A percentile compares a stretch with the other conserved stretches of the same genome.
These are phyloP conservation scores for Urocolius indicus DNA, from an alignment of 2,113 vertebrate species.

Conservation along the genomic window DNA sequence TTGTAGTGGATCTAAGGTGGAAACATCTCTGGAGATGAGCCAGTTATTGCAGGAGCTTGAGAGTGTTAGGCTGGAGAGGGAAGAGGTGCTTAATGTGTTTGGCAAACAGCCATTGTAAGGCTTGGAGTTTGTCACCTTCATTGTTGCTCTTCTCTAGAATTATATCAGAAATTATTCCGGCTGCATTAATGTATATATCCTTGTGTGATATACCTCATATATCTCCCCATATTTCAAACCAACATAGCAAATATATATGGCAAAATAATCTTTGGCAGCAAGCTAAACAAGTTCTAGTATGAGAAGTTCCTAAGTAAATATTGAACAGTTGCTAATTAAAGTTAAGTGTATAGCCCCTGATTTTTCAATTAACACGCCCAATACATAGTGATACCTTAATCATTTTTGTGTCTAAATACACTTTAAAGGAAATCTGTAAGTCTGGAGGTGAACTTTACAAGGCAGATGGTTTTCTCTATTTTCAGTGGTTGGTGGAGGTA, in stretches of 20 bases:
- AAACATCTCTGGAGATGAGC: neutral
- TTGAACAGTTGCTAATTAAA: slow-evolving; percentile 54
- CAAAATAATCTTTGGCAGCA: slow-evolving; percentile 4
- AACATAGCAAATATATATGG: neutral
- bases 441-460: neutral
- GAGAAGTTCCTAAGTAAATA: neutral
- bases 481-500: neutral
- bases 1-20: neutral
- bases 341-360: neutral
- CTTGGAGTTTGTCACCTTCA: neutral
- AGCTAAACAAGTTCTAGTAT: neutral
- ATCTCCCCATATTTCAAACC: neutral
- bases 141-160: neutral
- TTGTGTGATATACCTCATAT: neutral
- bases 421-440: neutral
- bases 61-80: neutral
- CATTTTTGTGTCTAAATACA: slow-evolving; percentile 45
- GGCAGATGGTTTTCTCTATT: neutral
- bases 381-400: slow-evolving; percentile 4
- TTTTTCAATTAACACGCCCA: slow-evolving; percentile 36
- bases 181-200: neutral
- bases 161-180: neutral
- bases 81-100: neutral
- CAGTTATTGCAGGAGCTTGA: neutral
- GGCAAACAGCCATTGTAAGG: neutral